Conservation (phyloP, 2,113 vertebrate genomes). For the Cyphomyrus discorhynchus region DNA sequence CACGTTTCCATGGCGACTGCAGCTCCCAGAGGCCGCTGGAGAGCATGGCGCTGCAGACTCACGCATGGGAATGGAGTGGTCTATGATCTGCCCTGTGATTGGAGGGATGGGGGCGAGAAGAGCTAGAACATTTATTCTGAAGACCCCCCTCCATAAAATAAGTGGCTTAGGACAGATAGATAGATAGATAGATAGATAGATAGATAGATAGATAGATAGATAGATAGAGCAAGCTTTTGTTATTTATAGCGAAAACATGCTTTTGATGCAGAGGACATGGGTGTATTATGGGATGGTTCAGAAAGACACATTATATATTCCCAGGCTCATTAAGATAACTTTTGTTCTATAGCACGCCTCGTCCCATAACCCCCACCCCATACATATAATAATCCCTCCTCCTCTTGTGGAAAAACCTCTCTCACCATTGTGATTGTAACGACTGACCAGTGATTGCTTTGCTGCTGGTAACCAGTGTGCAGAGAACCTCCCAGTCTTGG, state of each 20-base stretch:
- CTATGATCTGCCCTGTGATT: background rate
- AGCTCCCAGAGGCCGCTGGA: conserved; percentile 10
- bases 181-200: background rate
- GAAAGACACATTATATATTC: background rate
- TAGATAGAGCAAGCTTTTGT: no score
- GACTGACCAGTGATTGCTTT: background rate
- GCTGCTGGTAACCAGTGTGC: background rate
- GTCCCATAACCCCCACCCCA: background rate
- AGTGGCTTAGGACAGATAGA: background rate
- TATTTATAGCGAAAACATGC: no score
- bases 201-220: background rate
- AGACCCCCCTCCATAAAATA: background rate
- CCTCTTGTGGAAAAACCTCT: background rate
- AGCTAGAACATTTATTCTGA: background rate
- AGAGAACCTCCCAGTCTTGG: background rate
- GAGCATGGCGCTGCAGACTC: background rate
- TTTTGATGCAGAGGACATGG: no score
- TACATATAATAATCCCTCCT: background rate
- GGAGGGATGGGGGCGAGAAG: background rate
- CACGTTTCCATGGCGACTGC: conserved; percentile 40
- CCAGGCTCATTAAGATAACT: background rate
- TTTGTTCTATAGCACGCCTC: background rate
- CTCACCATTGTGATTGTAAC: background rate
- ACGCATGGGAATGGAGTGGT: background rate
- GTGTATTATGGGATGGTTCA: background rate